Percentiles rank a stretch among this genome's conserved stretches.
phyloP scores from a whole-genome alignment of 2,888 invertebrate species.

The Ypsolopha sequella region DNA sequence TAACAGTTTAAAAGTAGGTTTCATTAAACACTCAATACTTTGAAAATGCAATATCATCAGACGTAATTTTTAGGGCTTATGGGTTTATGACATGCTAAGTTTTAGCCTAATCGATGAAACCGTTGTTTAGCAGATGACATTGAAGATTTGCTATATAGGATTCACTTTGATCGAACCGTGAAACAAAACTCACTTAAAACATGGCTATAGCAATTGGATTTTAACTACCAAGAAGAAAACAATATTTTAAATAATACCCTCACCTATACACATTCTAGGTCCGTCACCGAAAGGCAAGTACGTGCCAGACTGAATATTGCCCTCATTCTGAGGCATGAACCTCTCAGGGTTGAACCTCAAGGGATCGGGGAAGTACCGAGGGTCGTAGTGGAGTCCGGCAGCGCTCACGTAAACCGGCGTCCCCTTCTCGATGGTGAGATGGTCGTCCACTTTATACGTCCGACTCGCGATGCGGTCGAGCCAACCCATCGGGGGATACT shows the following conservation, averaged over 20 bases:
- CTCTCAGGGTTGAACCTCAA: conserved; percentile 11
- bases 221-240: no score
- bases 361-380: conserved; percentile 11
- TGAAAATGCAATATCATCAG: no score
- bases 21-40: no score
- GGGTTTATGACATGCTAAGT: no score
- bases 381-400: conserved; percentile 17
- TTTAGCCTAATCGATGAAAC: no score
- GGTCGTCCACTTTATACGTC: conserved; percentile 29
- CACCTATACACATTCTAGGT: conserved; percentile 12
- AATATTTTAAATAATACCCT: background rate
- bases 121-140: background rate
- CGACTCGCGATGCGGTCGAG: conserved; percentile 15
- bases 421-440: conserved; percentile 26
- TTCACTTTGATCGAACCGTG: background rate
- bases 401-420: conserved; percentile 31
- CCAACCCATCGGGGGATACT: conserved; percentile 30
- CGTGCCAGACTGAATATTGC: conserved; percentile 7
- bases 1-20: no score
- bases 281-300: conserved; percentile 14
- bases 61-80: no score
- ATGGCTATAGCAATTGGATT: background rate
- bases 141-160: background rate
- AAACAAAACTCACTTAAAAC: background rate
- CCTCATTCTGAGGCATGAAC: conserved; percentile 10